phyloP scores from a whole-genome alignment of 2,113 vertebrate species.

The Nestor notabilis region DNA sequence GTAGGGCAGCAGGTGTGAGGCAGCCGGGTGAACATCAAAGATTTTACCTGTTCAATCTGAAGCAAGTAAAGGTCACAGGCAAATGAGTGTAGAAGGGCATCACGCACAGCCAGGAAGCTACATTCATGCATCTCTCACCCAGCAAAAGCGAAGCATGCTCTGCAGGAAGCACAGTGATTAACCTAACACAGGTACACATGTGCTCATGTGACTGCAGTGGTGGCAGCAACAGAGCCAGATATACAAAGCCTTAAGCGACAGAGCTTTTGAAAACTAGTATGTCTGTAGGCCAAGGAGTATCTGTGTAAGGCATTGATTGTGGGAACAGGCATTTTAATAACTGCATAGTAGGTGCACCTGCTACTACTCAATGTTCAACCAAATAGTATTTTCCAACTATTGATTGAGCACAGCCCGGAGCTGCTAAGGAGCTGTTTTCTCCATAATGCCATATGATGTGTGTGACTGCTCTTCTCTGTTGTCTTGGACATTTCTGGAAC shows the following conservation, averaged over 20 bases:
- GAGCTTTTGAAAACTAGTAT: background rate
- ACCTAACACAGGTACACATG: accelerated
- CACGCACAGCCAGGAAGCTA: background rate
- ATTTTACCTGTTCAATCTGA: background rate
- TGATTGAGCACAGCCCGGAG: constrained; percentile 26
- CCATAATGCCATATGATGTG: background rate
- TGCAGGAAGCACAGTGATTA: background rate
- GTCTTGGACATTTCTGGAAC: background rate
- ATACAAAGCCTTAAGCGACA: background rate
- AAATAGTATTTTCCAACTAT: constrained; percentile 31
- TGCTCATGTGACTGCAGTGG: background rate
- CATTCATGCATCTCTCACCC: background rate
- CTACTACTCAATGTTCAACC: constrained; percentile 21
- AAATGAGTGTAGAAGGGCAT: background rate
- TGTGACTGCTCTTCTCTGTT: background rate
- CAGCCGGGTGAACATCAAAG: background rate
- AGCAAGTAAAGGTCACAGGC: background rate
- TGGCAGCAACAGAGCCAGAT: background rate
- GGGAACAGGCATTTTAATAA: constrained; percentile 44
- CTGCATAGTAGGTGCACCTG: constrained; percentile 45
- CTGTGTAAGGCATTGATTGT: background rate
- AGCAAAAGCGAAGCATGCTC: background rate
- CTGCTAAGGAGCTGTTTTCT: background rate
- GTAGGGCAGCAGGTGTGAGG: background rate
- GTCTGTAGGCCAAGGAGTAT: background rate